These are phyloP conservation scores for Archilochus colubris DNA, from an alignment of 2,113 vertebrate species.

Conservation along the genomic window DNA sequence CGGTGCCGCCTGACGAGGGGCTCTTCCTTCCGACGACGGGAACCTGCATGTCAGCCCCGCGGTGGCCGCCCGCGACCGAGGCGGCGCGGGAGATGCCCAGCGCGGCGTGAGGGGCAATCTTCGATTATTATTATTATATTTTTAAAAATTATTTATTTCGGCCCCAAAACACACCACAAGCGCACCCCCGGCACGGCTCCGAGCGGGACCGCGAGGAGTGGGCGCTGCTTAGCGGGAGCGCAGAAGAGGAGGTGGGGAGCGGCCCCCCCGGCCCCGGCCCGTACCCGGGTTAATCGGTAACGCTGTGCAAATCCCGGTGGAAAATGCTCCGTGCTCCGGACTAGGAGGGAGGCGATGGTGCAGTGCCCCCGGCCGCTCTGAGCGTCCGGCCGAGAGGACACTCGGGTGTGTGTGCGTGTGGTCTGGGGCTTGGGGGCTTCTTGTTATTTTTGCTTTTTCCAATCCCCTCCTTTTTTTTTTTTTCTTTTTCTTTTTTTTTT, in stretches of 20 bases:
- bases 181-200: neutral
- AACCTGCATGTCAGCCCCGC: conserved; percentile 33
- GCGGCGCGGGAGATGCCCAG: conserved; percentile 29
- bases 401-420: neutral
- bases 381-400: neutral
- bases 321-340: conserved; percentile 28
- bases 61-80: conserved; percentile 17
- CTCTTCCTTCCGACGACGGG: conserved; percentile 1
- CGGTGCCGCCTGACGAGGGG: conserved; percentile 8
- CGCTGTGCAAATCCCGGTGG: neutral
- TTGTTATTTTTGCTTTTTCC: neutral
- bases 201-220: neutral
- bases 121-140: neutral
- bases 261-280: neutral
- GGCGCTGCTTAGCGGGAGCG: neutral
- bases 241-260: conserved; percentile 32
- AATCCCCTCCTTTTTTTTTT: fast-evolving
- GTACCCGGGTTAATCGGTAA: conserved; percentile 29
- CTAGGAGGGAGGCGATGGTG: neutral
- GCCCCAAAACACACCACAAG: neutral
- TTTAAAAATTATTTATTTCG: neutral
- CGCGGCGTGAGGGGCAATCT: neutral
- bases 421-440: neutral
- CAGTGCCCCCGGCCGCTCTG: conserved; percentile 9
- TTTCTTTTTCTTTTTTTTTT: too few relatives aligned